Conservation (phyloP, 2,888 invertebrate species). For the Galerucella nymphaeae region DNA sequence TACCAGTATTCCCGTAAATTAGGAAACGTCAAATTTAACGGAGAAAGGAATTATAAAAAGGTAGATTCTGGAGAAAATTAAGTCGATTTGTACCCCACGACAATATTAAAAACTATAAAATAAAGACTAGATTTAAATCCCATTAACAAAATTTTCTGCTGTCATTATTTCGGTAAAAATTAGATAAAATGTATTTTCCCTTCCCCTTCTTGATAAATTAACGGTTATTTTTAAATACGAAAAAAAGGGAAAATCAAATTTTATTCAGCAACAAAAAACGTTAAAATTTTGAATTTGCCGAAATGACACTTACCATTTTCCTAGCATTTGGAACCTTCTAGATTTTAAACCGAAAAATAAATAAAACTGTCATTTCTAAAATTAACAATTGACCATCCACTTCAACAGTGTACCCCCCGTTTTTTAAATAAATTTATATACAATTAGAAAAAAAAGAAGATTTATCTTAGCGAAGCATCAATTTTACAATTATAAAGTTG, state of each 20-base stretch:
- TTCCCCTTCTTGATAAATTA: too few relatives aligned
- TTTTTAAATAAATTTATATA: constrained; percentile 2
- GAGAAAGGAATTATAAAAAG: background rate
- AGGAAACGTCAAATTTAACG: too few relatives aligned
- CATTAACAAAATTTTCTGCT: background rate
- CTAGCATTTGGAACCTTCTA: too few relatives aligned
- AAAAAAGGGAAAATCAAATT: too few relatives aligned
- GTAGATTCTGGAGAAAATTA: background rate
- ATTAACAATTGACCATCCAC: background rate
- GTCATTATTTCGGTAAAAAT: background rate
- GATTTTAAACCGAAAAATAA: too few relatives aligned
- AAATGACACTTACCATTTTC: too few relatives aligned
- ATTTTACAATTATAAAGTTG: constrained; percentile 3
- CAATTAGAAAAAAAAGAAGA: background rate
- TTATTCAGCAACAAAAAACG: too few relatives aligned
- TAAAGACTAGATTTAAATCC: constrained; percentile 25
- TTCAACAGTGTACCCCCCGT: background rate
- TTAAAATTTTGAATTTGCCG: too few relatives aligned
- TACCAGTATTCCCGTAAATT: background rate
- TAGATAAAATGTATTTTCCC: background rate
- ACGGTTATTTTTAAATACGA: too few relatives aligned
- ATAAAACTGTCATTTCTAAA: background rate
- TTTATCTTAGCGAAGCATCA: background rate
- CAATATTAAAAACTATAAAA: constrained; percentile 21
- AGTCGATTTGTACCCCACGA: background rate